Base-by-base conservation (phyloP, 2,888 invertebrate genomes). In the Cephus pulcher region DNA sequence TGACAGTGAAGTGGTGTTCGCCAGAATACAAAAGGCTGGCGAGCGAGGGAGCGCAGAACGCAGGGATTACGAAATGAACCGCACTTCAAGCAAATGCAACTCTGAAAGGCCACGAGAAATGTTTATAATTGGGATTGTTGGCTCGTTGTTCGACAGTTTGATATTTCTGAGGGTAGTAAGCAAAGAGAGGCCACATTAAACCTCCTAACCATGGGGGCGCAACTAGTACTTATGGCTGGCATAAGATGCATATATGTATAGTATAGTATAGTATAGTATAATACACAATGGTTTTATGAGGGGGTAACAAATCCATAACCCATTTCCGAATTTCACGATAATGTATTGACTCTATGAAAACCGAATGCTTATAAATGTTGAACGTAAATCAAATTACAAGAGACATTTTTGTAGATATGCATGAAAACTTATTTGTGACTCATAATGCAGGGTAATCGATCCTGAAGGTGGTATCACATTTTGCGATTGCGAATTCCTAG, bases 91-190 rank as follows among this genome's bases (percentile, higher is more conserved):
- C 82, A 87, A 87, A 88, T 89, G 88, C 85, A 86, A 86, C 87
- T 86, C 86, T 83, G 83, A 88, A 88, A 89, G 88, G 87, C 86
- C 84, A 89, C 86, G 86, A 88, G 89, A 88, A 89, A 89, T 90
- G 89, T 91, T 90, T 90, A 88, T 90, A 90, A 91, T 90, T 90
- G 89, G 88, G 87, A 90, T 90, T 89, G 89, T 88, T 87, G 85
- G 85, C 35, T 30, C 75, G 70, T 81, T 76, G 35, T 74, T 74
- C 74, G 78, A 79, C 79, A 78, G 74, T 68, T 75, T 75, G 80
- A 40, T 81, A 56, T 79, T 80, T 77, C 76, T 71, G 15, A 75
- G 75, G 79, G 78, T 71, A 34, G 74, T 6, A 30, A 34, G 71
- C 32, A 34, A 69, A 11, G 76, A 35, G 23, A 40, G 30, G 73